phyloP scores from a whole-genome alignment of 92 coral and sea anemone species.

The Desmophyllum pertusum region DNA sequence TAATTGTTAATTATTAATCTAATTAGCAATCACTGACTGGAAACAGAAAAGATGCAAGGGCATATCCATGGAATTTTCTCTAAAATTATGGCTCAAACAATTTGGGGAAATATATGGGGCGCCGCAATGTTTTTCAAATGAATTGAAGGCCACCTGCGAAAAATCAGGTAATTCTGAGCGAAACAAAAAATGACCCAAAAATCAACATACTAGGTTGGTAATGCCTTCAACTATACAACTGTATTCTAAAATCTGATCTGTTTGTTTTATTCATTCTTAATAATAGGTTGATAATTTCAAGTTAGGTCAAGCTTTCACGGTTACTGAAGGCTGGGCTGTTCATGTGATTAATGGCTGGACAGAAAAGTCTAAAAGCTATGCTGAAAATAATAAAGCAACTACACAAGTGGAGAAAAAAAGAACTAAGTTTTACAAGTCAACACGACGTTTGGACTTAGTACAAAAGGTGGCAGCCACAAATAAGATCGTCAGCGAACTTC shows the following conservation, averaged over 20 bases:
- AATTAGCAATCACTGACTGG: too few relatives aligned
- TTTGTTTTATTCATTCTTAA: neutral
- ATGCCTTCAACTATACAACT: too few relatives aligned
- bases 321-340: conserved; percentile 83
- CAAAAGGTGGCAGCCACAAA: neutral
- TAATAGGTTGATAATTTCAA: conserved; percentile 59
- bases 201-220: too few relatives aligned
- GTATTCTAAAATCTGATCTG: neutral
- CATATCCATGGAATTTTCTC: too few relatives aligned
- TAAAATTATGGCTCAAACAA: too few relatives aligned
- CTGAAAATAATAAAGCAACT: neutral
- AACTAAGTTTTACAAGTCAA: conserved; percentile 13
- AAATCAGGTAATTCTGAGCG: too few relatives aligned
- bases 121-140: too few relatives aligned
- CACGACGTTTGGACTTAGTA: neutral
- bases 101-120: too few relatives aligned
- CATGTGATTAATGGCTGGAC: conserved; percentile 57
- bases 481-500: conserved; percentile 1
- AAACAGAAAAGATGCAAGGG: too few relatives aligned
- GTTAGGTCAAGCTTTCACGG: conserved; percentile 22
- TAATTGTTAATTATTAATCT: too few relatives aligned
- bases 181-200: too few relatives aligned
- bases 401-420: neutral
- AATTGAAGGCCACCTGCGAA: too few relatives aligned
- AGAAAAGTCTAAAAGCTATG: conserved; percentile 3